phyloP scores from a whole-genome alignment of 2,797 vertebrate species.

The Hippopotamyrus pictus region DNA sequence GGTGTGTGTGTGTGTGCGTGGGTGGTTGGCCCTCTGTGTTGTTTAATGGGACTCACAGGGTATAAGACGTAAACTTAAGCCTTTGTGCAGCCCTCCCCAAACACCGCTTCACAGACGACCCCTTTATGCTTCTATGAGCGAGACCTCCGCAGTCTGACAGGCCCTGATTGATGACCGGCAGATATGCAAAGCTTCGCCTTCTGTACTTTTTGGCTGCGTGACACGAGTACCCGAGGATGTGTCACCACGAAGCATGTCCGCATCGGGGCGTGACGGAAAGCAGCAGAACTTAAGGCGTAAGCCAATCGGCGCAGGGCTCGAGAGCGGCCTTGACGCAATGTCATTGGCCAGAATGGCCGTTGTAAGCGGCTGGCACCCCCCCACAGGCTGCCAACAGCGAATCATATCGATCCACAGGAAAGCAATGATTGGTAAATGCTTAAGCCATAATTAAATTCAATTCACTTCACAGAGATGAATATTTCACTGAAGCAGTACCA shows the following conservation, averaged over 20 bases:
- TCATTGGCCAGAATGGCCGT: not conserved
- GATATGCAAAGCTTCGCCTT: not conserved
- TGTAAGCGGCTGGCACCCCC: not conserved
- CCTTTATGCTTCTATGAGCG: not conserved
- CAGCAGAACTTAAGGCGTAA: not conserved
- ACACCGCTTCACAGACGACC: not conserved
- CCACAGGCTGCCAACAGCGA: not conserved
- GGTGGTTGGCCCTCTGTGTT: not conserved
- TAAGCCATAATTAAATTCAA: not conserved
- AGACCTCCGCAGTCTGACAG: not conserved
- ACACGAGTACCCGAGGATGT: not conserved
- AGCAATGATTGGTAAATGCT: not conserved
- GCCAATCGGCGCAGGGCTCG: not conserved
- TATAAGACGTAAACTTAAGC: not conserved
- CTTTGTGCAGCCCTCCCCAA: not conserved
- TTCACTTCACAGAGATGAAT: not conserved
- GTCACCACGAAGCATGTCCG: not conserved
- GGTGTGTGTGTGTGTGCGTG: not conserved
- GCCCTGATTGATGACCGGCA: not conserved
- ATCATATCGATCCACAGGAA: not conserved
- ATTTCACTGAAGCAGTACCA: not conserved
- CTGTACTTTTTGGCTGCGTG: conserved; percentile 3
- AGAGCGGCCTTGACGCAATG: not conserved
- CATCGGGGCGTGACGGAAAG: not conserved
- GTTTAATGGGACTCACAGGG: not conserved